Evolutionary conservation across 1,140 invertebrate genomes (phyloP), one percentile per base, ranked within the genome.

Genomic region (Bursaphelenchus mucronatus): DNA sequence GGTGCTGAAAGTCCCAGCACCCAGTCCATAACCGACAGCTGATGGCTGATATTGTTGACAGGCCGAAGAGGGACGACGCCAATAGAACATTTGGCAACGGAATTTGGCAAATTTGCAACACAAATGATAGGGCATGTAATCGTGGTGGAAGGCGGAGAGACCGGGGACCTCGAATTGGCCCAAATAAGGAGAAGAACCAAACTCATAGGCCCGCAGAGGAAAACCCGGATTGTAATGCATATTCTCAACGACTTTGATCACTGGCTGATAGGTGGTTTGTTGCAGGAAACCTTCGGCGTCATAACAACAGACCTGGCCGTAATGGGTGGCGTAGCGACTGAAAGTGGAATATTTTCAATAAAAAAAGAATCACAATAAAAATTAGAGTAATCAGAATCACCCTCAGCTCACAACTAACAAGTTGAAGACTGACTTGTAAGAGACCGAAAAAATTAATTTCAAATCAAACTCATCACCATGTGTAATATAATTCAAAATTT

Each of bases 101-200:
- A 78, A 78, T 52, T 81, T 77, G 43, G 77, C 67, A 44, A 73
- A 79, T 65, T 81, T 79, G 64, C 77, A 79, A 51, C 77, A 79
- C 52, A 79, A 55, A 65, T 73, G 70, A 51, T 79, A 79, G n/a
- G 77, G 77, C 77, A 81, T 81, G 64, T 77, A 81, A 65, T 79
- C 77, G 62, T 79, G 71, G 63, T 80, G 72, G 69, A 79, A 79
- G 8, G 69, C 71, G 44, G 68, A 73, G 57, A 79, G 57, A 41
- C 76, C 79, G 55, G 76, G 76, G 8, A 75, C 69, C 70, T 71
- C 55, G 49, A 71, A 70, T 6, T 46, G 15, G 9, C 44, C 13
- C 69, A 79, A 64, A 63, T 79, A 79, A 8, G 77, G 79, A 13
- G 70, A 49, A 9, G 77, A 76, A 52, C 77, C 77, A 58, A 79